Evolutionary conservation across 2,797 vertebrate species (phyloP).

Genomic region (Tinamus major): DNA sequence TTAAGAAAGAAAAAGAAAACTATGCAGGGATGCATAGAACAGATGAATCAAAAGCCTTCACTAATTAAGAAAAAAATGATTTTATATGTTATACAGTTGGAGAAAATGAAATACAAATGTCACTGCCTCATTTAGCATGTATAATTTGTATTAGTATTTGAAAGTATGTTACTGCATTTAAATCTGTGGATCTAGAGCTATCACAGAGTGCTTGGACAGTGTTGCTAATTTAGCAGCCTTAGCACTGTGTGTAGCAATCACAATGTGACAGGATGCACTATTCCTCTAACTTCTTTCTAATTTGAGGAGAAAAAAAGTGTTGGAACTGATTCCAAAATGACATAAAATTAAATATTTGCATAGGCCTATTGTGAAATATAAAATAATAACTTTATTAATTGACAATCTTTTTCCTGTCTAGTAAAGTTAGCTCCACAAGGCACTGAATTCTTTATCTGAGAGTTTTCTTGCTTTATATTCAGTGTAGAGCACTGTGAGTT

Average conservation of each 20-base stretch:
- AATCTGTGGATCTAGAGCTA: background rate
- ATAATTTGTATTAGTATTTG: background rate
- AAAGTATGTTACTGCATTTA: background rate
- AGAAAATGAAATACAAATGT: background rate
- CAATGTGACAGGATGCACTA: background rate
- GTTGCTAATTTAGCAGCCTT: background rate
- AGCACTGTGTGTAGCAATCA: background rate
- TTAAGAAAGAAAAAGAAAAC: background rate
- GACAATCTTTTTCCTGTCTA: background rate
- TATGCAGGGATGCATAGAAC: background rate
- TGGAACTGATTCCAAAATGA: background rate
- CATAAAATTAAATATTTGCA: background rate
- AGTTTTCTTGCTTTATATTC: background rate
- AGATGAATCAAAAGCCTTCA: background rate
- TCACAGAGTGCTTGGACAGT: background rate
- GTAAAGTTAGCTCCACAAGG: background rate
- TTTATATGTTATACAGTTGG: background rate
- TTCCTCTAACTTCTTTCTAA: background rate
- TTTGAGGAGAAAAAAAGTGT: background rate
- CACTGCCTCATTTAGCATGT: background rate
- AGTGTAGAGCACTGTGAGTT: background rate
- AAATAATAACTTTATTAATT: background rate
- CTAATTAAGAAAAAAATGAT: background rate
- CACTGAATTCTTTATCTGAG: background rate
- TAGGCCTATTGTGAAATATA: constrained; percentile 13